Conservation (phyloP, 1,140 invertebrate species). For the Pogonus chalceus region DNA sequence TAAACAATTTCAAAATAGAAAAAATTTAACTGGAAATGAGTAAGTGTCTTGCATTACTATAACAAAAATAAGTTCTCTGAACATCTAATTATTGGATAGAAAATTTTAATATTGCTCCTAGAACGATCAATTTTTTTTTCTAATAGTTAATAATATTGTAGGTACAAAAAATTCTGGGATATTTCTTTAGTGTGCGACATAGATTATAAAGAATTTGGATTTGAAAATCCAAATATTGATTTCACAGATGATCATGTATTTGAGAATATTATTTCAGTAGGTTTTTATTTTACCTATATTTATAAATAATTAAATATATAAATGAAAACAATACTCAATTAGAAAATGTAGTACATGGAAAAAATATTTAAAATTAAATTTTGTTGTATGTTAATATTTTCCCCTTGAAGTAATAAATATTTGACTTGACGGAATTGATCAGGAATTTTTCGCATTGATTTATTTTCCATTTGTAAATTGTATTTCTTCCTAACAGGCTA, state of each 20-base stretch:
- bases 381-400: neutral
- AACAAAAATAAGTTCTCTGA: neutral
- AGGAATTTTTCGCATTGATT: neutral
- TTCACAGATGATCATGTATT: neutral
- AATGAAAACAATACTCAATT: neutral
- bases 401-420: neutral
- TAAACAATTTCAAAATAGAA: neutral
- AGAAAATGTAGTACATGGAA: neutral
- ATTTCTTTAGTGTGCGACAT: neutral
- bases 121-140: too few relatives aligned
- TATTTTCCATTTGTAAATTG: neutral
- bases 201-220: too few relatives aligned
- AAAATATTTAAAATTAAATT: neutral
- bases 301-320: neutral
- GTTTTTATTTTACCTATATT: neutral
- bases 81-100: too few relatives aligned
- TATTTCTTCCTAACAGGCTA: neutral
- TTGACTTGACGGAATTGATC: neutral
- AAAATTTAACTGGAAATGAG: neutral
- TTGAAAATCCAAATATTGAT: neutral
- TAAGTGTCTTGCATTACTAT: neutral
- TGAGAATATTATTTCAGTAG: neutral
- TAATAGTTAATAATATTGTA: too few relatives aligned
- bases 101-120: neutral
- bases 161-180: neutral